A percentile compares a stretch with the other conserved stretches of the same genome.
These are phyloP conservation scores for Crematogaster levior DNA, from an alignment of 2,888 invertebrate species.

Conservation along the genomic window DNA sequence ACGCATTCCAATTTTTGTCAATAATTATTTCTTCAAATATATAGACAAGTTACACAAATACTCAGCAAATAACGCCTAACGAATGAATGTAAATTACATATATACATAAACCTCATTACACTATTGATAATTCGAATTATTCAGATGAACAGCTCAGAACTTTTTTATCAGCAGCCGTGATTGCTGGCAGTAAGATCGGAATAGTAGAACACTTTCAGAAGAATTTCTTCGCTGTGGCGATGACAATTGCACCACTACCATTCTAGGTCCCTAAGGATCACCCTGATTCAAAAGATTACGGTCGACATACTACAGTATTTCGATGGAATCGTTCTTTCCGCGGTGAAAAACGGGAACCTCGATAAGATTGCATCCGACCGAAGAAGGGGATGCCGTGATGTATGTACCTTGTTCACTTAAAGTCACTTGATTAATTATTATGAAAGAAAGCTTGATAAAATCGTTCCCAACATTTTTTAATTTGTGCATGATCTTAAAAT, in stretches of 20 bases:
- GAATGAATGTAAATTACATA: constrained; percentile 26
- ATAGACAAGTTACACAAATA: background rate
- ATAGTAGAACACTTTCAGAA: constrained; percentile 53
- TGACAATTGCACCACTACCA: constrained; percentile 67
- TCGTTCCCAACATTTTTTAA: background rate
- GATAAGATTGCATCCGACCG: constrained; percentile 48
- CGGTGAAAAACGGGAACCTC: constrained; percentile 47
- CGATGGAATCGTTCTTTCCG: constrained; percentile 55
- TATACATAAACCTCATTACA: constrained; percentile 1
- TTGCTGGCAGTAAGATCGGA: constrained; percentile 51
- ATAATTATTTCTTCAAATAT: constrained; percentile 11
- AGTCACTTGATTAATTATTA: constrained; percentile 49
- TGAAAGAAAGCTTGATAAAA: background rate
- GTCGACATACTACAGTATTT: constrained; percentile 64
- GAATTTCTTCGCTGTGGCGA: constrained; percentile 62
- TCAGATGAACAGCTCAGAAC: background rate
- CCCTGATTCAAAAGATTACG: constrained; percentile 66
- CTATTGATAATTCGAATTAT: constrained; percentile 30
- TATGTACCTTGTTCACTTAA: constrained; percentile 42
- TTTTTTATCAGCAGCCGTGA: constrained; percentile 41
- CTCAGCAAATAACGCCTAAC: background rate
- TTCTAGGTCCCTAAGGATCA: constrained; percentile 64
- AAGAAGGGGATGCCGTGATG: constrained; percentile 14
- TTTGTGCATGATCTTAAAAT: constrained; percentile 1
- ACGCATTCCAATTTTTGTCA: background rate